A percentile compares a stretch with the other conserved stretches of the same genome.
Evolutionary conservation across 2,888 invertebrate genomes (phyloP).

Genomic region (Lasioglossum vierecki): DNA sequence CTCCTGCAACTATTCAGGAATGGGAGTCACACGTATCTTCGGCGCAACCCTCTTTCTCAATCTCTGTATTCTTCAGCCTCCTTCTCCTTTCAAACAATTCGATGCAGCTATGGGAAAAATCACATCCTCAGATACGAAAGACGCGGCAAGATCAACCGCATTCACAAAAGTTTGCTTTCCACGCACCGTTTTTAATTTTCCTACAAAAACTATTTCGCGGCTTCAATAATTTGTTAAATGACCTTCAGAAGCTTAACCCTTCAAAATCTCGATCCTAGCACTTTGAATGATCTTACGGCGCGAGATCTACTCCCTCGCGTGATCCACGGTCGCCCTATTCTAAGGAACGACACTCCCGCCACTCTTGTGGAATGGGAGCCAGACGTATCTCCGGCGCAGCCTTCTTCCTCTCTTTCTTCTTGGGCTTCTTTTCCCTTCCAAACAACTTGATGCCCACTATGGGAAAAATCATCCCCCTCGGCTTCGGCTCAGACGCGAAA

Average conservation of each 20-base stretch:
- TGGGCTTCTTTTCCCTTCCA: slow-evolving; percentile 26
- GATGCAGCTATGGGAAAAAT: slow-evolving; percentile 48
- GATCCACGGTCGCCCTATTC: slow-evolving; percentile 52
- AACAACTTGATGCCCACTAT: slow-evolving; percentile 57
- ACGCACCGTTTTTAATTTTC: background rate
- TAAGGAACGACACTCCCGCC: slow-evolving; percentile 8
- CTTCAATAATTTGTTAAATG: too few relatives aligned
- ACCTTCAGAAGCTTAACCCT: too few relatives aligned
- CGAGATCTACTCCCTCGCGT: slow-evolving; percentile 80
- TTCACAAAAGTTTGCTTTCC: background rate
- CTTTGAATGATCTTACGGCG: slow-evolving; percentile 71
- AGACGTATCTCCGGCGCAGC: slow-evolving; percentile 57
- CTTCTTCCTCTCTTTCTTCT: slow-evolving; percentile 27
- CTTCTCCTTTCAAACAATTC: slow-evolving; percentile 46
- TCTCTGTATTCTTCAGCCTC: slow-evolving; percentile 16
- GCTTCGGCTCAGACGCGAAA: slow-evolving; percentile 6
- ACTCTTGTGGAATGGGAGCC: slow-evolving; percentile 26
- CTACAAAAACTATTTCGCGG: too few relatives aligned
- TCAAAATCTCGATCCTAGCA: background rate
- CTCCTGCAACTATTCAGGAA: slow-evolving; percentile 16
- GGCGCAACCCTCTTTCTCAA: slow-evolving; percentile 31
- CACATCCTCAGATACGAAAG: slow-evolving; percentile 5
- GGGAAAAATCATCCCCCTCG: slow-evolving; percentile 38
- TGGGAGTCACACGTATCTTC: slow-evolving; percentile 54
- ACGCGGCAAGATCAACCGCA: background rate